Conservation (phyloP, 2,797 vertebrate genomes). For the Falco naumanni region DNA sequence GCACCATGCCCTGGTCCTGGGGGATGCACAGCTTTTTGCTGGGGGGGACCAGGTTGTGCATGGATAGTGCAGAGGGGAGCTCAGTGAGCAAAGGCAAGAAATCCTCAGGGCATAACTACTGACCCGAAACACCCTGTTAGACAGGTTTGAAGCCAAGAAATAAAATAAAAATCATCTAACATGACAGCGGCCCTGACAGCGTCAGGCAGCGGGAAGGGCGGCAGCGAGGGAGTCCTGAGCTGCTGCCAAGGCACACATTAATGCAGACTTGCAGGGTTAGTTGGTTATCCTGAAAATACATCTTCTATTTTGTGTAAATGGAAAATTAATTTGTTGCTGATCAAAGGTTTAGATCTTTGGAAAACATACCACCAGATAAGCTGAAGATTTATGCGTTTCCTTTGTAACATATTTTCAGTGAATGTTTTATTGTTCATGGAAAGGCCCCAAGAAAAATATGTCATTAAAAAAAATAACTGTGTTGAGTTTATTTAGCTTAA, state of each 20-base stretch:
- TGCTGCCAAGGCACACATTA: conserved; percentile 39
- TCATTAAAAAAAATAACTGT: conserved; percentile 19
- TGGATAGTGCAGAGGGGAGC: background rate
- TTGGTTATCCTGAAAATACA: conserved; percentile 64
- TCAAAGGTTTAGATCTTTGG: conserved; percentile 64
- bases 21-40: background rate
- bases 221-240: conserved; percentile 53
- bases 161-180: conserved; percentile 38
- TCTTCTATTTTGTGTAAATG: conserved; percentile 72
- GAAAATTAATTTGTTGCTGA: conserved; percentile 73
- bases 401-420: conserved; percentile 43
- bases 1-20: fast-evolving
- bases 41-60: background rate
- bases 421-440: conserved; percentile 36
- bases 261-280: conserved; percentile 25
- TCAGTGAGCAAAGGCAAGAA: background rate
- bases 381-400: conserved; percentile 66
- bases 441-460: conserved; percentile 53
- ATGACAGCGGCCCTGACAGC: background rate
- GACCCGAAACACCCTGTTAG: conserved; percentile 27
- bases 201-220: background rate
- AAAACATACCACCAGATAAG: conserved; percentile 67
- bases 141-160: conserved; percentile 48
- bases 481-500: conserved; percentile 43
- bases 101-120: background rate